Conservation (phyloP, 2,888 invertebrate genomes). For the Chymomyza fuscimana region DNA sequence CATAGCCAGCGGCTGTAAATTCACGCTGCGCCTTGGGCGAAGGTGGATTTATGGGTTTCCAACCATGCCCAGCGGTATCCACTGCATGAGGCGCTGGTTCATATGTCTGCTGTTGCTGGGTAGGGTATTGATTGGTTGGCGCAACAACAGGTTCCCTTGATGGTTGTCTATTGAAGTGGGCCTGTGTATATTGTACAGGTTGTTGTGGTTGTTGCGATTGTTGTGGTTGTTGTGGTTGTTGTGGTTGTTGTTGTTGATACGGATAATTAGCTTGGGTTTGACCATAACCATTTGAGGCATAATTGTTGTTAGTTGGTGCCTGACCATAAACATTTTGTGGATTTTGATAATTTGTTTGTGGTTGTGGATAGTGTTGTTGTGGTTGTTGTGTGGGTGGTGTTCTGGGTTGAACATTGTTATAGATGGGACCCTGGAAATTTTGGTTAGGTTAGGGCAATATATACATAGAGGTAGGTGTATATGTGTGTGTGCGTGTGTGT, state of each 20-base stretch:
- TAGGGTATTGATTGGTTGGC: conserved; percentile 4
- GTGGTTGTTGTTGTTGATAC: conserved; percentile 41
- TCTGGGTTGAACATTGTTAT: conserved; percentile 70
- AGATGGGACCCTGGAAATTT: conserved; percentile 73
- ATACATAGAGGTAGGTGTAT: conserved; percentile 17
- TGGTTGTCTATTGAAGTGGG: conserved; percentile 66
- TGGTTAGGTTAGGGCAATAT: conserved; percentile 36
- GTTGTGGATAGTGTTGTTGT: conserved; percentile 30
- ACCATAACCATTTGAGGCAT: conserved; percentile 43
- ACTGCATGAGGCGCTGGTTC: conserved; percentile 30
- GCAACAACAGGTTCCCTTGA: conserved; percentile 57
- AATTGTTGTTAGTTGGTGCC: conserved; percentile 44
- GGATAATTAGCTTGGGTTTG: conserved; percentile 34
- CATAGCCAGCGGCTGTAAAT: conserved; percentile 32
- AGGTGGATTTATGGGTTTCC: conserved; percentile 68
- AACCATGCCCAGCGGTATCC: conserved; percentile 43
- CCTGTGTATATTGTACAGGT: conserved; percentile 73
- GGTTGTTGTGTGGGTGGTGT: conserved; percentile 42
- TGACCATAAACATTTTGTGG: conserved; percentile 59
- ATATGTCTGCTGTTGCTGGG: conserved; percentile 38
- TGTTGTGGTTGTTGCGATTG: conserved; percentile 47
- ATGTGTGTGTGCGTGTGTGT: conserved; percentile 14
- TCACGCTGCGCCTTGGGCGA: conserved; percentile 51
- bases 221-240: conserved; percentile 37
- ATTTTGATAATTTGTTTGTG: conserved; percentile 29